Evolutionary conservation across 2,113 vertebrate genomes (phyloP).

Genomic region (Merops nubicus): DNA sequence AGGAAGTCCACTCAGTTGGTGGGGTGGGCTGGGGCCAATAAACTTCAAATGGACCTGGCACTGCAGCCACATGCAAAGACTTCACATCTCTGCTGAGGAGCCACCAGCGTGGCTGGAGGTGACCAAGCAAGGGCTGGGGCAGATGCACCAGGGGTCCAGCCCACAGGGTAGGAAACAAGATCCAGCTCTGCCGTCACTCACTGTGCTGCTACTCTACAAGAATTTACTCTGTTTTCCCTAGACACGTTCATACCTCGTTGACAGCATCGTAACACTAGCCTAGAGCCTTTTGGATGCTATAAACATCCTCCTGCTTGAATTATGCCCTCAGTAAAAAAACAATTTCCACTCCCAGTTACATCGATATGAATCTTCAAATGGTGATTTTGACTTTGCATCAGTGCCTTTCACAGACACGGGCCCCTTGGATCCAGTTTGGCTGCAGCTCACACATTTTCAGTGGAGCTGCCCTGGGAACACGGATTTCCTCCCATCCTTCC

Average conservation of each 20-base stretch:
- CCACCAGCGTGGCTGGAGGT: accelerated
- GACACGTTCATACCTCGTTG: not conserved
- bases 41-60: not conserved
- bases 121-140: not conserved
- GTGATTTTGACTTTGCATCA: not conserved
- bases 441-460: not conserved
- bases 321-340: constrained; percentile 1
- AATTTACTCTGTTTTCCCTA: not conserved
- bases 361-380: not conserved
- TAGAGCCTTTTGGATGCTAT: not conserved
- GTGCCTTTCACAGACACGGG: not conserved
- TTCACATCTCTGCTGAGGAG: not conserved
- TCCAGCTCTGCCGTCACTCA: not conserved
- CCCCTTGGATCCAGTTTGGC: not conserved
- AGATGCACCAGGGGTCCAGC: not conserved
- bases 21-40: accelerated
- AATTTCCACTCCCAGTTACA: constrained; percentile 25
- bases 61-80: not conserved
- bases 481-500: not conserved
- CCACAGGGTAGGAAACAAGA: not conserved
- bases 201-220: not conserved
- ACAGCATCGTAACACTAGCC: not conserved
- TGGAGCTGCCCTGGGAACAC: not conserved
- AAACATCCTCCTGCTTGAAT: not conserved
- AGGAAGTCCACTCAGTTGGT: accelerated